These are phyloP conservation scores for Lineus longissimus DNA, from an alignment of 1,140 invertebrate species.

Conservation along the genomic window DNA sequence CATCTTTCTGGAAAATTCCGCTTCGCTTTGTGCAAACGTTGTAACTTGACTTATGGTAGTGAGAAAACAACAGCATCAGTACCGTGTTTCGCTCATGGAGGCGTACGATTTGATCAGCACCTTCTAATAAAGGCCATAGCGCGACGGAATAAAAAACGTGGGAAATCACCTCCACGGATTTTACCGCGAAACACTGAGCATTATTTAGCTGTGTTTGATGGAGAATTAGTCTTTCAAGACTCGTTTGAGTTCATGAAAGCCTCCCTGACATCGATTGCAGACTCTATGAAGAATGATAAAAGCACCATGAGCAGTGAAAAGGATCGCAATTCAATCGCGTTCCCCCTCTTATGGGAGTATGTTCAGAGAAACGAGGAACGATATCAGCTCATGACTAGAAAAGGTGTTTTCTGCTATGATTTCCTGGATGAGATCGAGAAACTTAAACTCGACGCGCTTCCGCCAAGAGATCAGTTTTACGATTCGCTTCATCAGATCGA, in stretches of 20 bases:
- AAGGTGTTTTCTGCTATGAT: not conserved
- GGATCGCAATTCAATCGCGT: not conserved
- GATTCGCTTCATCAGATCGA: not conserved
- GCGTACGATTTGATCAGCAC: not conserved
- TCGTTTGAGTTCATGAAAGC: not conserved
- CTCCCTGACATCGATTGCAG: not conserved
- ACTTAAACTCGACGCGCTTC: not conserved
- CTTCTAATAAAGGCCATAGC: not conserved
- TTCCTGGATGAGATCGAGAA: not conserved
- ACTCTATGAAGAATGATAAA: not conserved
- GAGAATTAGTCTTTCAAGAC: not conserved
- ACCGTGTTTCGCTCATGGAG: not conserved
- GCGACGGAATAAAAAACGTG: not conserved
- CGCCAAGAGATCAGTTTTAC: not conserved
- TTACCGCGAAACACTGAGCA: not conserved
- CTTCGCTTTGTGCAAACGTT: not conserved
- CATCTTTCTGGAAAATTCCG: not conserved
- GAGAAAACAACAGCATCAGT: not conserved
- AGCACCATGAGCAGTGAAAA: not conserved
- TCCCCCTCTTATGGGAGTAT: not conserved
- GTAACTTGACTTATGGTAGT: not conserved
- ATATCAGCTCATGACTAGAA: not conserved
- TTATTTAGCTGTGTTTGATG: not conserved
- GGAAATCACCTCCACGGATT: not conserved
- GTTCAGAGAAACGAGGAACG: no score